Evolutionary conservation across 1,140 invertebrate genomes (phyloP), one percentile per base, ranked within the genome.

Genomic region (Tetramorium alpestre): DNA sequence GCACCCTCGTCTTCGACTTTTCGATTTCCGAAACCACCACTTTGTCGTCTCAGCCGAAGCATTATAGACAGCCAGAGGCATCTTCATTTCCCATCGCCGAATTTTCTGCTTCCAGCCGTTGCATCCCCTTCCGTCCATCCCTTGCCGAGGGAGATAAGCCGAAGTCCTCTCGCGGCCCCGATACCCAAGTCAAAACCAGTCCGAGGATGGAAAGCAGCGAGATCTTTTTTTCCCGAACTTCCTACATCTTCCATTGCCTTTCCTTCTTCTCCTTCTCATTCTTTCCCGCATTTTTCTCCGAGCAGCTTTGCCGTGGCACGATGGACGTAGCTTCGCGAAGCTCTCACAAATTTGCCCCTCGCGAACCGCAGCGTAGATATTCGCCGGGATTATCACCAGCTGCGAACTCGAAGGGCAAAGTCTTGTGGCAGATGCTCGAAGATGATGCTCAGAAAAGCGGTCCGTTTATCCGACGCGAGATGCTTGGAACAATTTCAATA

Each of bases 11-110:
- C 41, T 62, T 80, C 77, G 75, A 85, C 85, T 88, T 91, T 92
- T 90, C 87, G 75, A 86, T 87, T 90, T 87, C 38, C 85, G 78
- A 90, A 85, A 88, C 72, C 64, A 85, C 81, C 77, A 85, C 81
- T 89, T 88, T 90, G 76, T 87, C 88, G 85, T 89, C 77, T 90
- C 89, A 18, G n/a, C n/a, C 86, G 88, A 82, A 77, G 90, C 87
- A 82, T 91, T 89, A 92, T 92, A 84, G 77, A 49, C 89, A 90
- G 87, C 91, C 90, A 58, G 64, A 90, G 92, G 88, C 90, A 92
- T 92, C 92, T 89, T 91, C 89, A 92, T 92, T 92, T 92, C 86
- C 88, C 80, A 84, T 62, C 58, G 16, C 47, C 87, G 64, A 87
- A 93, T 93, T 90, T 92, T 90, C 88, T 88, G 89, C 91, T 92